A percentile compares a stretch with the other conserved stretches of the same genome.
Conservation (phyloP, 2,797 vertebrate genomes). For the Crocidura indochinensis region DNA sequence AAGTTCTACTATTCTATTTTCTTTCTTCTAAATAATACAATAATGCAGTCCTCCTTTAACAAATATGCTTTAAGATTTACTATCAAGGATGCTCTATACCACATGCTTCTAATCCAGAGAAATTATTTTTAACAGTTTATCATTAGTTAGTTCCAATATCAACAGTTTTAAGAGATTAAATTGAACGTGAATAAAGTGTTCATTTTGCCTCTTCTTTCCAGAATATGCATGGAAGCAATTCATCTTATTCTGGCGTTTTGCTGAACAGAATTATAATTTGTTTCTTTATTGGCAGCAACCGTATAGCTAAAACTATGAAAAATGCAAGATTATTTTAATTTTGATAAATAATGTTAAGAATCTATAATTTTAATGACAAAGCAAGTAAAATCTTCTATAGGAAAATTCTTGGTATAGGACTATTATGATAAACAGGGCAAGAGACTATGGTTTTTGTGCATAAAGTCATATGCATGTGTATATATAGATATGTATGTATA, state of each 20-base stretch:
- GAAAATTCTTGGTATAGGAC: not conserved
- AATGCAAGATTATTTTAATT: not conserved
- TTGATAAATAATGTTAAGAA: slow-evolving; percentile 64
- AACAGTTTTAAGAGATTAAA: slow-evolving; percentile 71
- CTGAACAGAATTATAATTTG: slow-evolving; percentile 1
- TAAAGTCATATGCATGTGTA: slow-evolving; percentile 1
- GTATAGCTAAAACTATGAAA: slow-evolving; percentile 61
- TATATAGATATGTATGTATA: too few species aligned
- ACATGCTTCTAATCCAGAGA: slow-evolving; percentile 59
- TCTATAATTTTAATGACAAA: slow-evolving; percentile 41
- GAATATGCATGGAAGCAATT: slow-evolving; percentile 14
- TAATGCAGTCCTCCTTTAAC: slow-evolving; percentile 71
- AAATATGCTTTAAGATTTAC: slow-evolving; percentile 76
- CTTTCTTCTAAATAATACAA: slow-evolving; percentile 93
- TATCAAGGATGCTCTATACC: slow-evolving; percentile 67
- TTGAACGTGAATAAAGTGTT: slow-evolving; percentile 66
- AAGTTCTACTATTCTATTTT: slow-evolving; percentile 87
- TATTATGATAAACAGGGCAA: not conserved
- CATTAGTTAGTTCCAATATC: slow-evolving; percentile 73
- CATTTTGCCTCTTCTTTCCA: not conserved
- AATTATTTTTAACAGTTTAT: slow-evolving; percentile 61
- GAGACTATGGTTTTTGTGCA: not conserved
- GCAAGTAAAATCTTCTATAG: not conserved
- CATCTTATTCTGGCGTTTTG: slow-evolving; percentile 2
- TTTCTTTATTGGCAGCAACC: slow-evolving; percentile 37